A percentile compares a stretch with the other conserved stretches of the same genome.
These are phyloP conservation scores for Sitta carolinensis DNA, from an alignment of 2,797 vertebrate genomes.

Conservation along the genomic window DNA sequence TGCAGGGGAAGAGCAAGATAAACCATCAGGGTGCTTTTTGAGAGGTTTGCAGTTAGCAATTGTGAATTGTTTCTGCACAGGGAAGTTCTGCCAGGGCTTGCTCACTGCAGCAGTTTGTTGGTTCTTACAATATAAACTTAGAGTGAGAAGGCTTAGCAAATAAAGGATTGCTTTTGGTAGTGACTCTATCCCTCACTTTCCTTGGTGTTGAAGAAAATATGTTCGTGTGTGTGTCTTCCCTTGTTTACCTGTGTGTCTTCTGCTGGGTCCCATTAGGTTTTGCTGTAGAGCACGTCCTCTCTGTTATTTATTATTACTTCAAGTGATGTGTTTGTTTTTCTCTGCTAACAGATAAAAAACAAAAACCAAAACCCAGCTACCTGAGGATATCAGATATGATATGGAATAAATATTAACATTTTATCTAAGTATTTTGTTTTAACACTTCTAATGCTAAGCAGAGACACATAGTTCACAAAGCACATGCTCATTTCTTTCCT, in stretches of 20 bases:
- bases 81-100: neutral
- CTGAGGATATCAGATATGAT: neutral
- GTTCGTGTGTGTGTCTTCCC: neutral
- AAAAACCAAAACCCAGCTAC: neutral
- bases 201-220: neutral
- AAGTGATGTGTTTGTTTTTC: neutral
- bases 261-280: neutral
- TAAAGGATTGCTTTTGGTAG: neutral
- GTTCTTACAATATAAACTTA: neutral
- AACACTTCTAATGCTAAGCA: neutral
- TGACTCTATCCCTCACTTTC: neutral
- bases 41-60: neutral
- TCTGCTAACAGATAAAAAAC: neutral
- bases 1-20: neutral
- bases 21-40: neutral
- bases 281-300: neutral
- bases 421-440: neutral
- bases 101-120: neutral
- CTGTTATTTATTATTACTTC: neutral
- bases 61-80: neutral
- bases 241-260: neutral
- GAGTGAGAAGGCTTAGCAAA: neutral
- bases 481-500: neutral
- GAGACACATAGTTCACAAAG: neutral
- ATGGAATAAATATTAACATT: neutral